A percentile compares a stretch with the other conserved stretches of the same genome.
These are phyloP conservation scores for Mantis religiosa DNA, from an alignment of 2,888 invertebrate species.

Conservation along the genomic window DNA sequence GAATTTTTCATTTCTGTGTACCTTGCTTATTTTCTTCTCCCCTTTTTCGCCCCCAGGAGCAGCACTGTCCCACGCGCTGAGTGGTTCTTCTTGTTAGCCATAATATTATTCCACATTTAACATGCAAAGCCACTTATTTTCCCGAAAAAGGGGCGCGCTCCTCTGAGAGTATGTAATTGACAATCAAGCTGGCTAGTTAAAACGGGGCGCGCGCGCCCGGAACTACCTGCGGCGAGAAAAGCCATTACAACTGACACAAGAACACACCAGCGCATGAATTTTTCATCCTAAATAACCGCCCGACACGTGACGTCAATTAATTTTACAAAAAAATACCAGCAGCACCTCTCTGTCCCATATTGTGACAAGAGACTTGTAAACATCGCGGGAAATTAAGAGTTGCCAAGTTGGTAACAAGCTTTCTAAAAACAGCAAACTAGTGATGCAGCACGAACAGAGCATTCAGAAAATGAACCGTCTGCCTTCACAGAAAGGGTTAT, in stretches of 20 bases:
- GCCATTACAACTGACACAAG: background rate
- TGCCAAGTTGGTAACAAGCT: background rate
- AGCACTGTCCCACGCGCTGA: background rate
- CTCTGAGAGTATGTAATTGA: background rate
- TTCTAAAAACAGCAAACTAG: background rate
- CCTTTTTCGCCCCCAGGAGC: too few species aligned
- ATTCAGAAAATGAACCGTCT: too few species aligned
- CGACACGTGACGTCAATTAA: background rate
- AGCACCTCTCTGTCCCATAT: background rate
- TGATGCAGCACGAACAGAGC: too few species aligned
- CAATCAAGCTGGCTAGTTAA: background rate
- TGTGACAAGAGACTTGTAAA: background rate
- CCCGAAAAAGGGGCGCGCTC: background rate
- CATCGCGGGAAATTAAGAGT: background rate
- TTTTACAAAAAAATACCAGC: too few species aligned
- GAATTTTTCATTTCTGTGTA: background rate
- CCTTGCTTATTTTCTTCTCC: background rate
- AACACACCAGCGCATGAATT: background rate
- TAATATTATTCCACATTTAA: background rate
- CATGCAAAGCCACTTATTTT: background rate
- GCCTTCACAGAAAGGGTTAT: too few species aligned
- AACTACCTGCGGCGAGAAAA: background rate
- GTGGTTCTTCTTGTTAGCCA: background rate
- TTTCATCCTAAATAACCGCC: background rate
- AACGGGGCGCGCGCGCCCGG: background rate